Conservation (phyloP, 2,113 vertebrate genomes). For the Ivindomyrus marchei region DNA sequence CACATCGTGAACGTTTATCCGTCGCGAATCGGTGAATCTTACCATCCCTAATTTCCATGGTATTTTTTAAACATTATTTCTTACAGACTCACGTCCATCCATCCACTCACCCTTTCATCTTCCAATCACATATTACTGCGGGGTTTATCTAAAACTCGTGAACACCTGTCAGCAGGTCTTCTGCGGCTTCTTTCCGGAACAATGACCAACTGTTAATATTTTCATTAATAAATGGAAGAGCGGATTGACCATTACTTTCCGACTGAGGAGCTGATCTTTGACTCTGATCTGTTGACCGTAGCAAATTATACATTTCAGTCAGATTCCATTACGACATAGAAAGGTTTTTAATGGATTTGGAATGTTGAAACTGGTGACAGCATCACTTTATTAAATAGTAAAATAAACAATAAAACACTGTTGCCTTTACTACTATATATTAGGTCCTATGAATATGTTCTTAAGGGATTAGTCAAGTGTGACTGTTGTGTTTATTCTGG, state of each 20-base stretch:
- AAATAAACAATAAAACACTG: not conserved
- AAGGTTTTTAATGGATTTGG: not conserved
- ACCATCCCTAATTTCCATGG: not conserved
- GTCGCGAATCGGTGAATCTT: not conserved
- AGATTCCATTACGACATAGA: not conserved
- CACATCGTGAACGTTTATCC: not conserved
- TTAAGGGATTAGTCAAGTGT: not conserved
- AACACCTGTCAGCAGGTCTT: not conserved
- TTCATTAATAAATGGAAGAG: conserved; percentile 28
- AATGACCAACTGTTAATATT: conserved; percentile 30
- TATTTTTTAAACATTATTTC: not conserved
- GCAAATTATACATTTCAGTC: not conserved
- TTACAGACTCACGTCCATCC: not conserved
- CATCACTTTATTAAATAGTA: not conserved
- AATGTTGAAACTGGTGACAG: not conserved
- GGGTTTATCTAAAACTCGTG: not conserved
- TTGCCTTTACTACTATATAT: not conserved
- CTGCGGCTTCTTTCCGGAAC: not conserved
- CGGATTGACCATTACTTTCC: conserved; percentile 26
- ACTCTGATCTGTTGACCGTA: not conserved
- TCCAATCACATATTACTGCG: not conserved
- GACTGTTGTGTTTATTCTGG: not conserved
- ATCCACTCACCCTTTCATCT: not conserved
- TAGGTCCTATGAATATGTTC: not conserved
- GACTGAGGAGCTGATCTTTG: not conserved